Conservation (phyloP, 2,888 invertebrate species). For the Chouioia cunea region DNA sequence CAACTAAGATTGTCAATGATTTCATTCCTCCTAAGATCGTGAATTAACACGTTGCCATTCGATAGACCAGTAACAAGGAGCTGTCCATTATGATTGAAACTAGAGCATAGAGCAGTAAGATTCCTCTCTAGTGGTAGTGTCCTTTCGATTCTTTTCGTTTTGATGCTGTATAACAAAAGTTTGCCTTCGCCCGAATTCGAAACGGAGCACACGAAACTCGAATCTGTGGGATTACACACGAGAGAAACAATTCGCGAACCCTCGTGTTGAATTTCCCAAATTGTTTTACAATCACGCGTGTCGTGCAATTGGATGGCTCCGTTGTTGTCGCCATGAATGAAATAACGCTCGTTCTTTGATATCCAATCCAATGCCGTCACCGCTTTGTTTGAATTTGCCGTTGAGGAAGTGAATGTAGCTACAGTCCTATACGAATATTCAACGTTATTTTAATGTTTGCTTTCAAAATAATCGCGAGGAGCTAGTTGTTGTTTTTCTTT, state of each 20-base stretch:
- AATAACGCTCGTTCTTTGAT: constrained; percentile 72
- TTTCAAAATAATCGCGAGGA: neutral
- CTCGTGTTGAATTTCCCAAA: constrained; percentile 71
- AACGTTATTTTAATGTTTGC: constrained; percentile 1
- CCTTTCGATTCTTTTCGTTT: constrained; percentile 71
- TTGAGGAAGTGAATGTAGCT: constrained; percentile 71
- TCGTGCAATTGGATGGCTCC: constrained; percentile 73
- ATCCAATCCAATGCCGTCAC: constrained; percentile 75
- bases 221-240: constrained; percentile 71
- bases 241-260: constrained; percentile 69
- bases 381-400: constrained; percentile 66
- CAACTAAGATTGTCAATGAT: constrained; percentile 72
- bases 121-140: constrained; percentile 63
- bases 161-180: constrained; percentile 72
- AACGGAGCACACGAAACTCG: constrained; percentile 68
- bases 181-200: constrained; percentile 68
- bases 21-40: constrained; percentile 72
- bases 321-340: constrained; percentile 72
- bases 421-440: constrained; percentile 65
- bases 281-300: constrained; percentile 72
- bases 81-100: constrained; percentile 74
- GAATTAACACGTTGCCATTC: constrained; percentile 73
- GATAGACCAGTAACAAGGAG: constrained; percentile 72
- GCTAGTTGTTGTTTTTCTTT: neutral
- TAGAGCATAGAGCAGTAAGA: constrained; percentile 70